phyloP scores from a whole-genome alignment of 2,888 invertebrate species.

The Micropterix aruncella region DNA sequence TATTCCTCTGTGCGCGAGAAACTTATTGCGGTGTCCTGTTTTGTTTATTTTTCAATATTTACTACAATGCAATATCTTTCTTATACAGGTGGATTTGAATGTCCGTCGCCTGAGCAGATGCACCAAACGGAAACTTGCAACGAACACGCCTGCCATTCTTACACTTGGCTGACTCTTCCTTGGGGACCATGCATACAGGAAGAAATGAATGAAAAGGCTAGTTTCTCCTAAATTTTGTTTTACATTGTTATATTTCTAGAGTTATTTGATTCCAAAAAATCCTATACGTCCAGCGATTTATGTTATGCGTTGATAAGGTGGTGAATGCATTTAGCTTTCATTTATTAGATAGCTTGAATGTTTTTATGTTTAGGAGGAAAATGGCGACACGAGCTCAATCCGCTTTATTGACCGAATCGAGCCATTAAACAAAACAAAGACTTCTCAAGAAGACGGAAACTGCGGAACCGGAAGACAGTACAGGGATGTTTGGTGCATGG shows the following conservation, averaged over 20 bases:
- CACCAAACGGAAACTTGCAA: constrained; percentile 42
- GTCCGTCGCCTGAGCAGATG: constrained; percentile 38
- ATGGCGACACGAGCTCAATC: neutral
- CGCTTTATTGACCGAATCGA: neutral
- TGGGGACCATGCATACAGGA: constrained; percentile 34
- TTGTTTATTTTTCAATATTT: constrained; percentile 2
- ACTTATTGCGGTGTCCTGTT: too few relatives aligned
- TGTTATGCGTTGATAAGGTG: too few relatives aligned
- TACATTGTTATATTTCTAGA: too few relatives aligned
- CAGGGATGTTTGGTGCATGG: constrained; percentile 40
- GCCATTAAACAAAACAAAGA: neutral
- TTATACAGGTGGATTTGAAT: constrained; percentile 37
- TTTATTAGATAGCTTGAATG: too few relatives aligned
- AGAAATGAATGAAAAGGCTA: neutral
- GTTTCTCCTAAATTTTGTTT: too few relatives aligned
- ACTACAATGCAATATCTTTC: neutral
- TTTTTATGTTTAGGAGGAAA: neutral
- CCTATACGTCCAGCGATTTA: too few relatives aligned
- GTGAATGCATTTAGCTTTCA: too few relatives aligned
- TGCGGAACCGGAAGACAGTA: constrained; percentile 21
- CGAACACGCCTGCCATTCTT: constrained; percentile 40
- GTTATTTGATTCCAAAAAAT: too few relatives aligned
- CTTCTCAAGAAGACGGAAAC: constrained; percentile 4
- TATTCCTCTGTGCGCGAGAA: neutral
- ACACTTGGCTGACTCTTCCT: constrained; percentile 44